These are phyloP conservation scores for Sisor rabdophorus DNA, from an alignment of 2,113 vertebrate species.

Conservation along the genomic window DNA sequence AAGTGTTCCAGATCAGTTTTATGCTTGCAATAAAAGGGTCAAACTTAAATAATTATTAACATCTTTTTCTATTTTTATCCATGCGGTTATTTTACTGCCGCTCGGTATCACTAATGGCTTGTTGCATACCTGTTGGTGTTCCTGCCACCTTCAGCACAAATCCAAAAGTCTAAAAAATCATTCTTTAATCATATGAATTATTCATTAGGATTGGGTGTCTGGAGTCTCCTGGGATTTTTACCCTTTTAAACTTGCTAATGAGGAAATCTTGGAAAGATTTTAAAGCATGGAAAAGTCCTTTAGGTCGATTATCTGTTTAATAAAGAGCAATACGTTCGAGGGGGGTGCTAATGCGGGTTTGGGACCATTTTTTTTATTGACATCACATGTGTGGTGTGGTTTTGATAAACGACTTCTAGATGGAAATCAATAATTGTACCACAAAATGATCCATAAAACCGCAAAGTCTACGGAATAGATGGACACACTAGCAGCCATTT, in stretches of 20 bases:
- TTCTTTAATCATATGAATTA: conserved; percentile 48
- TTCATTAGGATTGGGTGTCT: conserved; percentile 44
- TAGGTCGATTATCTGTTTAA: conserved; percentile 34
- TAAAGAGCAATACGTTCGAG: neutral
- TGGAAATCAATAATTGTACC: neutral
- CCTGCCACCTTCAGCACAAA: conserved; percentile 11
- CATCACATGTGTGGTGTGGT: neutral
- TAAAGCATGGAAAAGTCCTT: conserved; percentile 2
- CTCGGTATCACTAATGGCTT: conserved; percentile 33
- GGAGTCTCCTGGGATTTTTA: conserved; percentile 31
- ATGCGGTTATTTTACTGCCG: neutral
- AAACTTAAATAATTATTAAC: neutral
- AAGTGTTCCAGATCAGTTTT: neutral
- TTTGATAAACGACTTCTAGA: neutral
- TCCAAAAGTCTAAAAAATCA: too few species aligned
- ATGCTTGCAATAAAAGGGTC: neutral
- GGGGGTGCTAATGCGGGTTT: neutral
- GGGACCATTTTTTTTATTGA: neutral
- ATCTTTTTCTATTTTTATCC: neutral
- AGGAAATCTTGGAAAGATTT: conserved; percentile 4
- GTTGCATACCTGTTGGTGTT: conserved; percentile 49
- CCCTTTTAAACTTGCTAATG: conserved; percentile 37
- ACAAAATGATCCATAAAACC: neutral
- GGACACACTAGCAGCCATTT: neutral
- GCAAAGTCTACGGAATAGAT: neutral